Evolutionary conservation across 2,113 vertebrate genomes (phyloP).

Genomic region (Alexandromys fortis): DNA sequence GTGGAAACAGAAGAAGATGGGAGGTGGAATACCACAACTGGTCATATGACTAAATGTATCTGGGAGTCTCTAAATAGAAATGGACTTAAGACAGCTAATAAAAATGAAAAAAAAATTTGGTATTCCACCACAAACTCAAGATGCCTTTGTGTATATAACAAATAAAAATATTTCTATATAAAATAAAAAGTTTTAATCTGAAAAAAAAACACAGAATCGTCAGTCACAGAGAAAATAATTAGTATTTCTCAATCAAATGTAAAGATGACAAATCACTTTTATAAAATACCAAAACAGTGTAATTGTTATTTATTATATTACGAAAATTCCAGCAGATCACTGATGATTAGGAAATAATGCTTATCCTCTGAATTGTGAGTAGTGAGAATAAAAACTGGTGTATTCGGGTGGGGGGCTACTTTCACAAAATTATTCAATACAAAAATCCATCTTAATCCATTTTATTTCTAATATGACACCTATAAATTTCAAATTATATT

Average conservation of each 20-base stretch:
- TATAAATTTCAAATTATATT: neutral
- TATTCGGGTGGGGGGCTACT: neutral
- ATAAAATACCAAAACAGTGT: neutral
- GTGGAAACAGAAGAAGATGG: neutral
- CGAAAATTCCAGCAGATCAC: neutral
- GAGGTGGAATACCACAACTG: neutral
- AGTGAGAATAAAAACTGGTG: neutral
- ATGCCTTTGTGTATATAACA: neutral
- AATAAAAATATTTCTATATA: neutral
- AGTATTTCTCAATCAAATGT: neutral
- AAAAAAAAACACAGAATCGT: neutral
- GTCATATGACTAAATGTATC: neutral
- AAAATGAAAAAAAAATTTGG: neutral
- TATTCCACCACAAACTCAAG: neutral
- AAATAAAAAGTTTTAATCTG: neutral
- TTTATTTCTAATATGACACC: neutral
- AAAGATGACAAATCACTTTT: neutral
- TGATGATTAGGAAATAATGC: neutral
- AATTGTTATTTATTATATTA: neutral
- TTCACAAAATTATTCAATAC: conserved; percentile 6
- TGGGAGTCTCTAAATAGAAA: neutral
- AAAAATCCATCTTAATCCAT: neutral
- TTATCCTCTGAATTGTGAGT: neutral
- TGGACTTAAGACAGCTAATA: neutral
- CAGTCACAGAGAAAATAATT: neutral